Conservation (phyloP, 2,888 invertebrate species). For the Thecocarcelia acutangulata region DNA sequence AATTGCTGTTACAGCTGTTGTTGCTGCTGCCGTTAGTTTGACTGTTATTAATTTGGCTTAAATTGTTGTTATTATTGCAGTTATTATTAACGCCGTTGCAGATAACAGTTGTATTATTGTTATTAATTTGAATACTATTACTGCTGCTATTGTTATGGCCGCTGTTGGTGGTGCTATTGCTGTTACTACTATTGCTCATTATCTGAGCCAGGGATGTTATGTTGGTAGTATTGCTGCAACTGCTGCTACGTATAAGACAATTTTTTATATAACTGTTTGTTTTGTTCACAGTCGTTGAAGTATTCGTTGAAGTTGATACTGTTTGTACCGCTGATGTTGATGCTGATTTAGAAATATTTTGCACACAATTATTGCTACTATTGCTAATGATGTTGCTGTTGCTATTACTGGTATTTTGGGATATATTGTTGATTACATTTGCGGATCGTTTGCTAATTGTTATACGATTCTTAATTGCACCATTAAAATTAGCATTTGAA, state of each 20-base stretch:
- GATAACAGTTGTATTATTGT: conserved; percentile 63
- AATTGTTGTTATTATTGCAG: conserved; percentile 72
- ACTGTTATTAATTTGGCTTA: conserved; percentile 72
- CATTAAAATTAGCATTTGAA: conserved; percentile 58
- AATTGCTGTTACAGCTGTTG: conserved; percentile 72
- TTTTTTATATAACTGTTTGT: conserved; percentile 77
- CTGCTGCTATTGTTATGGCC: conserved; percentile 74
- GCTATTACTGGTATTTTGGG: conserved; percentile 53
- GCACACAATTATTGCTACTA: conserved; percentile 62
- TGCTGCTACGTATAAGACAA: conserved; percentile 79
- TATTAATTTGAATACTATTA: conserved; percentile 72
- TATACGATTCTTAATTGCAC: conserved; percentile 61
- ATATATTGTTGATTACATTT: conserved; percentile 60
- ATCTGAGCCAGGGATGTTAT: conserved; percentile 78
- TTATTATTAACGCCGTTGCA: conserved; percentile 73
- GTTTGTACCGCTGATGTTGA: conserved; percentile 68
- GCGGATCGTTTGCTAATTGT: conserved; percentile 67
- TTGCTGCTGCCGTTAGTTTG: conserved; percentile 74
- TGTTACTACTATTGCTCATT: conserved; percentile 78
- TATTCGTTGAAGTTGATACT: conserved; percentile 72
- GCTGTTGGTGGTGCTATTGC: conserved; percentile 71
- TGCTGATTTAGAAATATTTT: conserved; percentile 47
- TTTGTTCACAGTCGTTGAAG: conserved; percentile 70
- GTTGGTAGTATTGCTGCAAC: conserved; percentile 78
- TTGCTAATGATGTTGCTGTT: conserved; percentile 38